Evolutionary conservation across 2,797 vertebrate species (phyloP), one percentile per base, ranked within the genome.

Genomic region (Betta splendens): DNA sequence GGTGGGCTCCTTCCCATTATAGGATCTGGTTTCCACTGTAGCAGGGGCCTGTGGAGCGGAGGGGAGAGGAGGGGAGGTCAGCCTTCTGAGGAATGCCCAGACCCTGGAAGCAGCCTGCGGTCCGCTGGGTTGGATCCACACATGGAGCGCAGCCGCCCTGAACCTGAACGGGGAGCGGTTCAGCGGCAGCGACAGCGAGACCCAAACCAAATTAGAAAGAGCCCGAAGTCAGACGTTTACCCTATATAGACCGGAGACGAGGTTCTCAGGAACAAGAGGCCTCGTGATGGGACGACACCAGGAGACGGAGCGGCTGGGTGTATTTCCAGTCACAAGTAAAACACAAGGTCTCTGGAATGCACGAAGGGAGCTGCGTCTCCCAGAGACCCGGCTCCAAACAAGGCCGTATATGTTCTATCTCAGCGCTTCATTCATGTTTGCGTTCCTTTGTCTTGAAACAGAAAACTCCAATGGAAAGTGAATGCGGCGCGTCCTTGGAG

Each of bases 11-110:
- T 69, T 73, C 71, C 79, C 83, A 72, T 87, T 80, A 78, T 72
- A 68, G 70, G 83, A 85, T 90, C 85, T 78, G 53, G 83, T 91
- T 90, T 89, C 87, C 77, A 82, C 68, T 63, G 71, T 78, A 82
- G 83, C 78, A 75, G 69, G 80, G 61, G 85, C 79, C n/a, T 65
- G 64, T 65, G 46, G 75, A 75, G 58, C 43, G 63, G 53, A 72
- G 59, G 52, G 73, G 53, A 54, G 39, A 32, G n/a, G 28, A 22
- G 58, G 22, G 48, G 67, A 56, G 74, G 59, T 57, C 71, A 87
- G 71, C 73, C 77, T 80, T 87, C 63, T 29, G 40, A 75, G 66
- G 80, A 70, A 76, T 73, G 72, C 65, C 59, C 17, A 0, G 66
- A 82, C 71, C 55, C 64, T 66, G 53, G 63, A 50, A 46, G 61